Evolutionary conservation across 2,888 invertebrate genomes (phyloP).

Genomic region (Scaptodrosophila latifasciaeformis): DNA sequence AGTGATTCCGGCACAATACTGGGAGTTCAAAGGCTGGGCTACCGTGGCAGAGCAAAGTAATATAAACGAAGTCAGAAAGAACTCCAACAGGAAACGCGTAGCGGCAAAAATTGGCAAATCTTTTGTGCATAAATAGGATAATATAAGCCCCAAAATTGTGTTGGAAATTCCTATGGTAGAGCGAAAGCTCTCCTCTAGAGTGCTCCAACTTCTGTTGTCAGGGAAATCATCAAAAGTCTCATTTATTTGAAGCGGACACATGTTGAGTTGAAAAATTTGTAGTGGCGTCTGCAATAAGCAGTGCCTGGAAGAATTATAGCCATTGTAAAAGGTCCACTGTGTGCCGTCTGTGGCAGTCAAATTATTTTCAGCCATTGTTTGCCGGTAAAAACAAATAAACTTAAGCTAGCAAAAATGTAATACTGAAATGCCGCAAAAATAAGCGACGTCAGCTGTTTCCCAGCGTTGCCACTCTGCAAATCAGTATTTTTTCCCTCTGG

Average conservation of each 20-base stretch:
- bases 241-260: too few relatives aligned
- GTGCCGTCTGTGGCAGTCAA: neutral
- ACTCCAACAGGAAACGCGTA: slow-evolving; percentile 76
- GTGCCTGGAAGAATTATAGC: slow-evolving; percentile 6
- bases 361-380: too few relatives aligned
- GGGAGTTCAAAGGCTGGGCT: slow-evolving; percentile 68
- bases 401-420: too few relatives aligned
- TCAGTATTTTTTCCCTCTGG: too few relatives aligned
- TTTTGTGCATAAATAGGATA: slow-evolving; percentile 47
- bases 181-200: slow-evolving; percentile 38
- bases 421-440: too few relatives aligned
- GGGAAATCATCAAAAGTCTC: neutral
- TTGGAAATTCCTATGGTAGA: slow-evolving; percentile 34
- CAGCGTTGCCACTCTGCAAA: neutral
- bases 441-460: neutral
- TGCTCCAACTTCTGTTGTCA: slow-evolving; percentile 38
- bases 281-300: slow-evolving; percentile 26
- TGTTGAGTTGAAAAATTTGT: slow-evolving; percentile 27
- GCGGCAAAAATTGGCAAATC: slow-evolving; percentile 25
- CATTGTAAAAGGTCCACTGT: slow-evolving; percentile 11
- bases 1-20: slow-evolving; percentile 10
- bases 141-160: slow-evolving; percentile 42
- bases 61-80: slow-evolving; percentile 77
- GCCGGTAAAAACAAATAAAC: too few relatives aligned
- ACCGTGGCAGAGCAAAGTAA: slow-evolving; percentile 78